Evolutionary conservation across 2,888 invertebrate genomes (phyloP).

Genomic region (Molorchus minor): DNA sequence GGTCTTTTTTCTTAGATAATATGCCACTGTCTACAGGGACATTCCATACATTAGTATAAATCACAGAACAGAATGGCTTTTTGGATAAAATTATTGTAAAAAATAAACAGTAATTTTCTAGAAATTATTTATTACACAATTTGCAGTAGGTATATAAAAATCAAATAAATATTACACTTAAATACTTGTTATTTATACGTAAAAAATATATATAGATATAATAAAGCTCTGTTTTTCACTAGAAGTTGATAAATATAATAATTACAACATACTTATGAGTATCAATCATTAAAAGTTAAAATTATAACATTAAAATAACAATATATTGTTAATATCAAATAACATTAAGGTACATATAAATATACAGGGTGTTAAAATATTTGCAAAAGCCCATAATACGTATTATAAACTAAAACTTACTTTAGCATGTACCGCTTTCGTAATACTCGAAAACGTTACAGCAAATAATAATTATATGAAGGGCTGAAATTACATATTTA

Average conservation of each 20-base stretch:
- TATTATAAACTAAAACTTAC: neutral
- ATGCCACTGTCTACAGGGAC: no score
- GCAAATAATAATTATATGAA: neutral
- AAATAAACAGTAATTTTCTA: no score
- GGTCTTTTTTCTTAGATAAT: no score
- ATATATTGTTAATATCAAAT: neutral
- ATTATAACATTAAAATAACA: slow-evolving; percentile 10
- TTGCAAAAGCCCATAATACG: neutral
- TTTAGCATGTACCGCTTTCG: neutral
- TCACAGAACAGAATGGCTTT: no score
- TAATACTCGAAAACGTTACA: neutral
- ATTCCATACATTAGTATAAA: no score
- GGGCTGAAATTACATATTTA: neutral
- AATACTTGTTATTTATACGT: slow-evolving; percentile 13
- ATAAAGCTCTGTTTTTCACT: slow-evolving; percentile 27
- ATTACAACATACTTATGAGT: slow-evolving; percentile 11
- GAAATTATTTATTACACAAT: slow-evolving; percentile 17
- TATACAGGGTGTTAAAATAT: slow-evolving; percentile 7
- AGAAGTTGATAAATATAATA: slow-evolving; percentile 23
- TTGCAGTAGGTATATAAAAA: slow-evolving; percentile 13
- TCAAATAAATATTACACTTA: slow-evolving; percentile 18
- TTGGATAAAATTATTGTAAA: no score
- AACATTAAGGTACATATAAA: neutral
- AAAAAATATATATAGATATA: slow-evolving; percentile 14
- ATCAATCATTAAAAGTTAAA: no score